phyloP scores from a whole-genome alignment of 2,888 invertebrate genomes.

The Euproctis similis region DNA sequence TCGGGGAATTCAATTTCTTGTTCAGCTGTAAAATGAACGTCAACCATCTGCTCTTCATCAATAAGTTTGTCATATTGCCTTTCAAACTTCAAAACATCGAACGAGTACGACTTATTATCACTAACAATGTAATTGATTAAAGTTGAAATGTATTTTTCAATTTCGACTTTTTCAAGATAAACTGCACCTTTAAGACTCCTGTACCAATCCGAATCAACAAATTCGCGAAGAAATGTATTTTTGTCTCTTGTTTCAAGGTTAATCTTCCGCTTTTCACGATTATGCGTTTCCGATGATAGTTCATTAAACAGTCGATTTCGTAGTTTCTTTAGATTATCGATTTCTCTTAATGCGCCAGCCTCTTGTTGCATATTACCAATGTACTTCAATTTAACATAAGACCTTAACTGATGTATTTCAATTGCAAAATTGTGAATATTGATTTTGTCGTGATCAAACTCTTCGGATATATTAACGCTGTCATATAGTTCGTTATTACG shows the following conservation, averaged over 20 bases:
- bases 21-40: conserved; percentile 24
- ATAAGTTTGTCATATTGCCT: conserved; percentile 15
- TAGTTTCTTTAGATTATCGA: conserved; percentile 28
- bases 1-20: conserved; percentile 26
- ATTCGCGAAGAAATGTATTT: conserved; percentile 19
- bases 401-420: conserved; percentile 24
- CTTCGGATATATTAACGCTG: conserved; percentile 23
- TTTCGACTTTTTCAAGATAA: conserved; percentile 14
- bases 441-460: conserved; percentile 27
- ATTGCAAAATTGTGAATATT: conserved; percentile 22
- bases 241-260: conserved; percentile 22
- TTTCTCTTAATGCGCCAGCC: conserved; percentile 19
- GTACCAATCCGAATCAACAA: conserved; percentile 21
- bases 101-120: conserved; percentile 29
- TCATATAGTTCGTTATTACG: conserved; percentile 24
- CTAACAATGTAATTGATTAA: conserved; percentile 33
- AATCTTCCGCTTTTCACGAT: background rate
- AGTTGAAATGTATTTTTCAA: conserved; percentile 30
- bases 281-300: conserved; percentile 6
- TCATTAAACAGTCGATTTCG: conserved; percentile 21
- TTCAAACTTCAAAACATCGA: conserved; percentile 31
- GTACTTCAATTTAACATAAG: conserved; percentile 30
- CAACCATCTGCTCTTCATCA: conserved; percentile 23
- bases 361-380: conserved; percentile 18
- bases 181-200: conserved; percentile 10